A percentile compares a stretch with the other conserved stretches of the same genome.
phyloP scores from a whole-genome alignment of 2,797 vertebrate species.

The Amblyraja radiata region DNA sequence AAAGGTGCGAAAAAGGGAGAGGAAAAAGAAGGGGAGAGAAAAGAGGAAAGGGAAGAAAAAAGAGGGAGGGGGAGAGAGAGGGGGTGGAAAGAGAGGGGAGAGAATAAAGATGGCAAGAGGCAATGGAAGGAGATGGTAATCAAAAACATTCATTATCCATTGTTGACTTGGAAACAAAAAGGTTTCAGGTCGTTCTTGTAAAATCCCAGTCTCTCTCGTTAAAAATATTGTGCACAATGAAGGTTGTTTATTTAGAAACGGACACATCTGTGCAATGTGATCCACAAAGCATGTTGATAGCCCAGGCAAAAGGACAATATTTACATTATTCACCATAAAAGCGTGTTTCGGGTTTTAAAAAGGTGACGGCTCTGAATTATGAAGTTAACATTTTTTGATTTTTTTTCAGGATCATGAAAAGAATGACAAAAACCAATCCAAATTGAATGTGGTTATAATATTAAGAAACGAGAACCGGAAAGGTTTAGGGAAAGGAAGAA shows the following conservation, averaged over 20 bases:
- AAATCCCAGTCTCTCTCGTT: background rate
- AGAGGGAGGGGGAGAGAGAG: background rate
- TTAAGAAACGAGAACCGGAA: background rate
- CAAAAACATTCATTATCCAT: too few species aligned
- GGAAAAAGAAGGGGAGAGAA: background rate
- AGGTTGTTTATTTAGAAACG: background rate
- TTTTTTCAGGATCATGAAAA: background rate
- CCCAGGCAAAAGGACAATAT: background rate
- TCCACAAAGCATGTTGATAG: background rate
- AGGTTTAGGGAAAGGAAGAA: background rate
- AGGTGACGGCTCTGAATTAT: background rate
- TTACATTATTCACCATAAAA: background rate
- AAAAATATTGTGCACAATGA: background rate
- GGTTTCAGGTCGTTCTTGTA: background rate
- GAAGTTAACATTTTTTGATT: background rate
- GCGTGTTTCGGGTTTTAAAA: background rate
- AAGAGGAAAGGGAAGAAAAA: too few species aligned
- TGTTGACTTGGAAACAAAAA: too few species aligned
- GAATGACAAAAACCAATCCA: background rate
- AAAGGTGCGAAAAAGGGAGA: too few species aligned
- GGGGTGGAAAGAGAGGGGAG: too few species aligned
- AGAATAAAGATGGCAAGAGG: background rate
- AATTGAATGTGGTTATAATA: too few species aligned
- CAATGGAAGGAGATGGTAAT: too few species aligned
- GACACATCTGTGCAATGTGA: background rate